These are phyloP conservation scores for Aramus guarauna DNA, from an alignment of 2,113 vertebrate genomes.

Conservation along the genomic window DNA sequence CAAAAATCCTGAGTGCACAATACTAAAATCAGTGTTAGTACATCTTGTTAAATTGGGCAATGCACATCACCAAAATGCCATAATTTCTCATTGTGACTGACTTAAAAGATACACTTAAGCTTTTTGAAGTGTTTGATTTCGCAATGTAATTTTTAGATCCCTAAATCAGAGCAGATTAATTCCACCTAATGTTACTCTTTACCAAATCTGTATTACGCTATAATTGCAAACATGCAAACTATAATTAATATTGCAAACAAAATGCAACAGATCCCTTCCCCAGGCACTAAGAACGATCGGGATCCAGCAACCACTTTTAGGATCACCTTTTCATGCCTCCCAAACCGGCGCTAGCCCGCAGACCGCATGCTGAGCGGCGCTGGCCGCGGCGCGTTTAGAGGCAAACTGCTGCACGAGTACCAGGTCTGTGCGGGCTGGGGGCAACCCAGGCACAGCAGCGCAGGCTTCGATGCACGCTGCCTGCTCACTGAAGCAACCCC, in stretches of 20 bases:
- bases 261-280: not conserved
- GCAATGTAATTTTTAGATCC: not conserved
- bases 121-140: not conserved
- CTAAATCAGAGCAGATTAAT: not conserved
- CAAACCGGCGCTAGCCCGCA: rapidly evolving
- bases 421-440: not conserved
- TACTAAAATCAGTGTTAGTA: not conserved
- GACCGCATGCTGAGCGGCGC: rapidly evolving
- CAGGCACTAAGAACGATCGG: rapidly evolving
- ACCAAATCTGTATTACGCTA: not conserved
- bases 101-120: not conserved
- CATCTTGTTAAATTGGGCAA: not conserved
- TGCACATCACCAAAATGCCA: not conserved
- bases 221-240: not conserved
- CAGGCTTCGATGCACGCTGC: no score
- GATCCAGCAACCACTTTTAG: not conserved
- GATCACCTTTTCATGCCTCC: not conserved
- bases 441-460: rapidly evolving
- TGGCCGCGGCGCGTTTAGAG: rapidly evolving
- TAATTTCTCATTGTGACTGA: not conserved
- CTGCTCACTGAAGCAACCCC: not conserved
- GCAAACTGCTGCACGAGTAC: rapidly evolving
- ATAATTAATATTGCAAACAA: not conserved
- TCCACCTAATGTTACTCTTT: not conserved
- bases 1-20: not conserved